Conservation (phyloP, 1,140 invertebrate genomes). For the Trinorchestia longiramus region DNA sequence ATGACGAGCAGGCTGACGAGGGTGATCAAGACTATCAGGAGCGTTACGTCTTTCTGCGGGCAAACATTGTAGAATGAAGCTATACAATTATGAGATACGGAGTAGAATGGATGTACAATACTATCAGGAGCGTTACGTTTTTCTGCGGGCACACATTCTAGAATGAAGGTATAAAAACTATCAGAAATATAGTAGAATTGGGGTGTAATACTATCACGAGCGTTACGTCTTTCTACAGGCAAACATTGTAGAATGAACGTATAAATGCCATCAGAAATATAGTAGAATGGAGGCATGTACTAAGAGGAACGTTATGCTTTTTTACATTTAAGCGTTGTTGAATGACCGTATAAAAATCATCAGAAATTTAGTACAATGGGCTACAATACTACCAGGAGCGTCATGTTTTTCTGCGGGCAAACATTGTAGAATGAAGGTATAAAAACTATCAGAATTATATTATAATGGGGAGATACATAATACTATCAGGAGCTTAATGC, state of each 20-base stretch:
- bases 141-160: background rate
- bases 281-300: no score
- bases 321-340: no score
- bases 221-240: background rate
- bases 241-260: background rate
- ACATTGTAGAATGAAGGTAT: background rate
- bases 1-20: background rate
- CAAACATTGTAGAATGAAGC: background rate
- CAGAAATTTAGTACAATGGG: no score
- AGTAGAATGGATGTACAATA: no score
- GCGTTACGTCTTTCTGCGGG: background rate
- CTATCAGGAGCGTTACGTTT: background rate
- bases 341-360: no score
- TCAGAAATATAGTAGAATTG: background rate
- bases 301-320: background rate
- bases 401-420: background rate
- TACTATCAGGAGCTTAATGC: no score
- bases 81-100: background rate
- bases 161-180: background rate
- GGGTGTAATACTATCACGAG: background rate
- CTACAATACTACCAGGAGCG: background rate
- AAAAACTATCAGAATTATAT: background rate
- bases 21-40: slow-evolving; percentile 15
- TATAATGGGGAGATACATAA: no score
- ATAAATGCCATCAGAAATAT: background rate